phyloP scores from a whole-genome alignment of 2,113 vertebrate genomes.

The Corythoichthys haematopterus region DNA sequence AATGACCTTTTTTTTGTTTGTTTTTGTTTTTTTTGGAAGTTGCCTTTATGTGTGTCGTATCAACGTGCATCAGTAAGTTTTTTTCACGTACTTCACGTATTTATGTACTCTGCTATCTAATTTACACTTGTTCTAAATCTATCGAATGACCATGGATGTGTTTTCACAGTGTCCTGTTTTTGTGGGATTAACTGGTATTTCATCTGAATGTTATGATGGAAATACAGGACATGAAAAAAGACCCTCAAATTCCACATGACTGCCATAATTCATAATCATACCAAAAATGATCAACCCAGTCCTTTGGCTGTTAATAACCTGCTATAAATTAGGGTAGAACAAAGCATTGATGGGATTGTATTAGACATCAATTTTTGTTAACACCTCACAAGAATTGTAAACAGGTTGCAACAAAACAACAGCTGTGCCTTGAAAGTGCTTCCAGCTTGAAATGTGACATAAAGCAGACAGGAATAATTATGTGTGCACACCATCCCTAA shows the following conservation, averaged over 20 bases:
- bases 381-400: background rate
- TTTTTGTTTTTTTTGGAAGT: too few species aligned
- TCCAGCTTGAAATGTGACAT: conserved; percentile 48
- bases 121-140: too few species aligned
- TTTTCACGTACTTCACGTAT: too few species aligned
- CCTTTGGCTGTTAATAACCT: background rate
- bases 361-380: background rate
- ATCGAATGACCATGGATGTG: too few species aligned
- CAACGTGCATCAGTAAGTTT: too few species aligned
- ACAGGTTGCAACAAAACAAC: conserved; percentile 34
- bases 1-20: too few species aligned
- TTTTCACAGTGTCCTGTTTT: too few species aligned
- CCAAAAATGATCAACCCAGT: background rate
- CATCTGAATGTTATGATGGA: too few species aligned
- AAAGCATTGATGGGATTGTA: background rate
- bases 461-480: conserved; percentile 53
- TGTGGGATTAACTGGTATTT: too few species aligned
- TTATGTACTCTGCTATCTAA: too few species aligned
- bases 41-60: too few species aligned
- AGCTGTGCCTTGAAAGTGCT: conserved; percentile 50
- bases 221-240: background rate
- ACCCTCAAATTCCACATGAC: background rate
- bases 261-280: background rate
- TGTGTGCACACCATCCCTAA: conserved; percentile 24
- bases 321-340: background rate